Percentiles rank a stretch among this genome's conserved stretches.
These are phyloP conservation scores for Hesperophylax magnus DNA, from an alignment of 1,140 invertebrate species.

Conservation along the genomic window DNA sequence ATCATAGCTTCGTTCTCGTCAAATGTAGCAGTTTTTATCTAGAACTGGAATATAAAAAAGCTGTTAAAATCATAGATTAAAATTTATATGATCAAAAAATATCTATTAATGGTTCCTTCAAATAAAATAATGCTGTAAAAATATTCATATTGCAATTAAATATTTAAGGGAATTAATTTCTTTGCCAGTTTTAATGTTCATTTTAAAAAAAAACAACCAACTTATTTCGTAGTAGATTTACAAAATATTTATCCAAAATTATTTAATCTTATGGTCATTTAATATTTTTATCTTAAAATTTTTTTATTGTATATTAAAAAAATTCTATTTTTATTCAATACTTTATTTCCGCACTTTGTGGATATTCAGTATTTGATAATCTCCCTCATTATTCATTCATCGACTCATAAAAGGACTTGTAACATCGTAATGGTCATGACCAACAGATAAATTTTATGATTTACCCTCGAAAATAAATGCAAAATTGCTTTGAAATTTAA, in stretches of 20 bases:
- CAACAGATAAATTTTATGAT: too few species aligned
- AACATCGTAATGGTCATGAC: too few species aligned
- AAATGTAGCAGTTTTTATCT: background rate
- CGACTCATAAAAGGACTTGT: too few species aligned
- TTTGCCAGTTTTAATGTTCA: background rate
- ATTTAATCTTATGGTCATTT: background rate
- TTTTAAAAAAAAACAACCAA: too few species aligned
- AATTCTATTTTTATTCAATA: too few species aligned
- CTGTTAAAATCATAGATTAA: background rate
- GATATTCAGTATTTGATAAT: too few species aligned
- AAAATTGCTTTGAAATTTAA: too few species aligned
- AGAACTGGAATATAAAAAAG: background rate
- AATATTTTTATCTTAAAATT: slow-evolving; percentile 1
- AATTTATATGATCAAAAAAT: background rate
- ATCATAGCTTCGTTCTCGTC: background rate
- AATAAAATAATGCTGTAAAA: slow-evolving; percentile 6
- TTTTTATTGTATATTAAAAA: background rate
- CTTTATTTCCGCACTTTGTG: too few species aligned
- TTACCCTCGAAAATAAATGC: too few species aligned
- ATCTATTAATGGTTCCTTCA: background rate
- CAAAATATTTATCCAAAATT: too few species aligned
- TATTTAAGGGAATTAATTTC: background rate
- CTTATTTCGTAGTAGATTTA: too few species aligned
- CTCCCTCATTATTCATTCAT: too few species aligned
- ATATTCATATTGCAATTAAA: background rate